Evolutionary conservation across 2,888 invertebrate genomes (phyloP).

Genomic region (Amphipyra berbera): DNA sequence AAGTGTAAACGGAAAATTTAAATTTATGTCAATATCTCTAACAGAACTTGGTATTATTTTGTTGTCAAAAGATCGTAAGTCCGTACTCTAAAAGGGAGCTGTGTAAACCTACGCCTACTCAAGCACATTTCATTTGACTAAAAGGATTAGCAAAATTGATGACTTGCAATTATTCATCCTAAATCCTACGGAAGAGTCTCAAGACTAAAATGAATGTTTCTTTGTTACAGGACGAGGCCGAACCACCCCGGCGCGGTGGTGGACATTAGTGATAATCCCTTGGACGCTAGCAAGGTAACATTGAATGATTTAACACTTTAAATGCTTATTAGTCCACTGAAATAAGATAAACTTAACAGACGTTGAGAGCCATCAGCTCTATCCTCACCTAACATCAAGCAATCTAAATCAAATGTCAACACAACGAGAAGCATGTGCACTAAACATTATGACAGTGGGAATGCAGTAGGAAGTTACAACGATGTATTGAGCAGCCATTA

Average conservation of each 20-base stretch:
- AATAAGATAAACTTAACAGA: neutral
- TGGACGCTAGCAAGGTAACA: slow-evolving; percentile 97
- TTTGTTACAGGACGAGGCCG: slow-evolving; percentile 95
- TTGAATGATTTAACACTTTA: neutral
- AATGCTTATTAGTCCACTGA: neutral
- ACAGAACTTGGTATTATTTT: neutral
- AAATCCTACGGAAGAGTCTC: neutral
- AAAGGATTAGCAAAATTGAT: slow-evolving; percentile 8
- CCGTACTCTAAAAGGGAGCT: neutral
- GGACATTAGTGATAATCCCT: slow-evolving; percentile 98
- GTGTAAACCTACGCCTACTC: neutral
- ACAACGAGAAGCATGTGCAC: too few relatives aligned
- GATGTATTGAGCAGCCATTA: too few relatives aligned
- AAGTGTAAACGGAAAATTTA: neutral
- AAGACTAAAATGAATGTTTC: slow-evolving; percentile 25
- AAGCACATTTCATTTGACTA: neutral
- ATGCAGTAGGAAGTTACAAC: too few relatives aligned
- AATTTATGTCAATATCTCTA: neutral
- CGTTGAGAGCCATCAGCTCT: neutral
- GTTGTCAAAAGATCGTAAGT: neutral
- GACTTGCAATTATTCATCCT: slow-evolving; percentile 9
- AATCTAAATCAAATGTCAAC: too few relatives aligned
- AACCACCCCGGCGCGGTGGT: slow-evolving; percentile 99
- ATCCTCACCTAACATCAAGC: too few relatives aligned
- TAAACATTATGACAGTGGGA: too few relatives aligned